A percentile compares a stretch with the other conserved stretches of the same genome.
Conservation (phyloP, 2,797 vertebrate species). For the Cyclura pinguis region DNA sequence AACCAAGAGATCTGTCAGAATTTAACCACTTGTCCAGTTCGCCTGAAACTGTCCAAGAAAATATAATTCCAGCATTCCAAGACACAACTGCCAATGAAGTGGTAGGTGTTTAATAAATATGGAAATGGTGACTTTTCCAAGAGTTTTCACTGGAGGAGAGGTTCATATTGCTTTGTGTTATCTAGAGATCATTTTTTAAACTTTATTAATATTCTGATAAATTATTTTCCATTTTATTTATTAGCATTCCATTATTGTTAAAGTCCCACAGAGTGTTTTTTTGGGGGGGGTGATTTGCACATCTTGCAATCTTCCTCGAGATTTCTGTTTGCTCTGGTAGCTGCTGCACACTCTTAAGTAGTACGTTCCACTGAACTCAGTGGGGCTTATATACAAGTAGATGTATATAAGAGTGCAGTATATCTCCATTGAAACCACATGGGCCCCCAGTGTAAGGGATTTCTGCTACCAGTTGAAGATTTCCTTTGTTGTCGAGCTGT, state of each 20-base stretch:
- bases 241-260: neutral
- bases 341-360: neutral
- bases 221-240: too few relatives aligned
- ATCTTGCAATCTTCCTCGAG: neutral
- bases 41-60: conserved; percentile 78
- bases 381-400: neutral
- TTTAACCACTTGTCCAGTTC: conserved; percentile 64
- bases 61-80: conserved; percentile 66
- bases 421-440: neutral
- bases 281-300: neutral
- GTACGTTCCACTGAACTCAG: neutral
- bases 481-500: too few relatives aligned
- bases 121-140: neutral
- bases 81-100: conserved; percentile 56
- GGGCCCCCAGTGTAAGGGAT: too few relatives aligned
- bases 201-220: neutral
- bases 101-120: conserved; percentile 66
- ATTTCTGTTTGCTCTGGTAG: neutral
- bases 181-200: neutral
- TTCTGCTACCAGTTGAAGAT: too few relatives aligned
- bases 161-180: neutral
- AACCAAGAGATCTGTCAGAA: conserved; percentile 56
- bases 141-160: neutral
- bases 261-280: neutral
- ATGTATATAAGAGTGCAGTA: neutral